phyloP scores from a whole-genome alignment of 2,888 invertebrate genomes.

The Holacanthella duospinosa region DNA sequence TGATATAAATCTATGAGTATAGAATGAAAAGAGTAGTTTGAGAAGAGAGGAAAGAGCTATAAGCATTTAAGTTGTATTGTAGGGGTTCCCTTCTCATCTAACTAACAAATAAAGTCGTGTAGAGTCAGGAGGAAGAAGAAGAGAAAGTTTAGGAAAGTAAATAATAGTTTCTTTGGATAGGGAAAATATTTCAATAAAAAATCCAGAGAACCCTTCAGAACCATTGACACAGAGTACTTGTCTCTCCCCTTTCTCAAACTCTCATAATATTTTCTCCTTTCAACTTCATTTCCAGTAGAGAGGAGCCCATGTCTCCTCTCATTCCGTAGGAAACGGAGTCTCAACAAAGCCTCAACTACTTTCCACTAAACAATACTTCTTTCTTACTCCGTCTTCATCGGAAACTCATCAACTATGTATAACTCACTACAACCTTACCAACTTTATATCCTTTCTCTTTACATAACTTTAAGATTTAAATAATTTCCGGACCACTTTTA shows the following conservation, averaged over 20 bases:
- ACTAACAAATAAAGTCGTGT: neutral
- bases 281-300: neutral
- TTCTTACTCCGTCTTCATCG: neutral
- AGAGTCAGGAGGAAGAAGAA: neutral
- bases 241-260: slow-evolving; percentile 9
- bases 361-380: slow-evolving; percentile 1
- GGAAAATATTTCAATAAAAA: slow-evolving; percentile 21
- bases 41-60: neutral
- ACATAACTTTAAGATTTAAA: slow-evolving; percentile 3
- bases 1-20: neutral
- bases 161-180: neutral
- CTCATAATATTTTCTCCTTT: neutral
- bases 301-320: neutral
- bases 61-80: neutral
- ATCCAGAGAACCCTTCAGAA: slow-evolving; percentile 19
- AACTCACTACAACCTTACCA: neutral
- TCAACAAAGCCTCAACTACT: too few relatives aligned
- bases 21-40: neutral
- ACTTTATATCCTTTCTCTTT: neutral
- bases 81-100: neutral
- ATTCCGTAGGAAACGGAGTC: too few relatives aligned
- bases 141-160: neutral
- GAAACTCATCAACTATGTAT: slow-evolving; percentile 1
- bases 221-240: slow-evolving; percentile 12
- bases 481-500: too few relatives aligned